Conservation (phyloP, 2,113 vertebrate species). For the Patagioenas fasciata region DNA sequence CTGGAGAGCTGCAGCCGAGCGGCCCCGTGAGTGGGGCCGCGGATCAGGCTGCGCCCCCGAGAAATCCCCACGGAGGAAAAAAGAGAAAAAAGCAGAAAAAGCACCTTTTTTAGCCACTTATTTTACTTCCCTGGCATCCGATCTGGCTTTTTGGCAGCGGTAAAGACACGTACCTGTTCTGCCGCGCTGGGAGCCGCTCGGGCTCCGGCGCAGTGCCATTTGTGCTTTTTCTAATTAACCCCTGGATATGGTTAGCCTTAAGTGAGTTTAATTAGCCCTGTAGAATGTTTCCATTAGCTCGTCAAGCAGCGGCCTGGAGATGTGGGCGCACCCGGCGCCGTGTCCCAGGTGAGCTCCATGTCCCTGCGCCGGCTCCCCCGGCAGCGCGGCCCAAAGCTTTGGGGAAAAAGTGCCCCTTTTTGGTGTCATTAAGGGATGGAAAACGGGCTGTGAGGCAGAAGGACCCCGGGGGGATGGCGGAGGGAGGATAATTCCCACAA, state of each 20-base stretch:
- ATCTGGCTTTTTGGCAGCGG: not conserved
- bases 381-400: rapidly evolving
- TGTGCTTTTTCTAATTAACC: not conserved
- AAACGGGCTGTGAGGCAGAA: not conserved
- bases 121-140: not conserved
- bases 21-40: not conserved
- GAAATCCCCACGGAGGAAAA: not conserved
- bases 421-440: not conserved
- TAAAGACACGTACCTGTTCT: no score
- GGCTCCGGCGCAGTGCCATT: no score
- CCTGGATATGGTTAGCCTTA: rapidly evolving
- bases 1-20: conserved; percentile 5
- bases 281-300: not conserved
- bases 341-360: not conserved
- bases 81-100: no score
- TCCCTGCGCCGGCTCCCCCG: not conserved
- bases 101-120: rapidly evolving
- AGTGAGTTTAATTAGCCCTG: not conserved
- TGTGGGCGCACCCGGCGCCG: not conserved
- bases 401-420: not conserved
- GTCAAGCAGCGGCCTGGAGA: not conserved
- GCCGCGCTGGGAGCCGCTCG: no score
- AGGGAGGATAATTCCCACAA: not conserved
- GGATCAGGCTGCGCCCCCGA: not conserved
- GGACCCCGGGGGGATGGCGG: rapidly evolving